Evolutionary conservation across 2,797 vertebrate genomes (phyloP).

Genomic region (Distichodus sexfasciatus): DNA sequence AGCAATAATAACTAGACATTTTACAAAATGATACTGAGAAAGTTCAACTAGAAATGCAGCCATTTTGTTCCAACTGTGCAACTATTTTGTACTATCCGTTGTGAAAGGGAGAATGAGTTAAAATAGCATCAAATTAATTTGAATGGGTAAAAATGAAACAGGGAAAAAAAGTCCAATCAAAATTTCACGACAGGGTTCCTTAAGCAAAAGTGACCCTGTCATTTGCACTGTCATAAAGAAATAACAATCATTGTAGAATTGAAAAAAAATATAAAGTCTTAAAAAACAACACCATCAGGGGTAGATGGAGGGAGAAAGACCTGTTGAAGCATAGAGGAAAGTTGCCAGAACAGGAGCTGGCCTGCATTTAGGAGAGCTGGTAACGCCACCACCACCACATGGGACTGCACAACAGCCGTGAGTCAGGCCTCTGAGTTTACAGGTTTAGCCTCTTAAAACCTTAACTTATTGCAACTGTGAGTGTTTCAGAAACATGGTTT

Average conservation of each 20-base stretch:
- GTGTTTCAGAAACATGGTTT: slow-evolving; percentile 64
- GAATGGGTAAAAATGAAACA: no score
- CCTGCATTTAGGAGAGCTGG: slow-evolving; percentile 44
- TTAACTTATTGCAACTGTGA: slow-evolving; percentile 68
- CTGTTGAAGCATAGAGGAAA: background rate
- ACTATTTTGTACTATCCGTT: no score
- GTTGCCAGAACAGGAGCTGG: slow-evolving; percentile 50
- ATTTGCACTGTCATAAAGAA: no score
- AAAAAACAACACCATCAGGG: background rate
- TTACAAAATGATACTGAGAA: background rate
- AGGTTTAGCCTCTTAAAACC: slow-evolving; percentile 68
- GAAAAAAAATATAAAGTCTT: background rate
- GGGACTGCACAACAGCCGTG: slow-evolving; percentile 69
- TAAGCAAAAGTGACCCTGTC: no score
- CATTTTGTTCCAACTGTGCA: no score
- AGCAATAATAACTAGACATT: background rate
- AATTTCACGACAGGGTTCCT: no score
- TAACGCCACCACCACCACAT: slow-evolving; percentile 60
- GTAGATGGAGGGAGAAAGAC: slow-evolving; percentile 23
- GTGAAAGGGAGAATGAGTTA: no score
- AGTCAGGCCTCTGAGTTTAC: slow-evolving; percentile 67
- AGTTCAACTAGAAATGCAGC: no score
- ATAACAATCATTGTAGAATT: background rate
- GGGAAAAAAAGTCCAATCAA: no score
- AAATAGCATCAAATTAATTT: no score